Evolutionary conservation across 1,140 invertebrate genomes (phyloP).

Genomic region (Drosophila lacteicornis): DNA sequence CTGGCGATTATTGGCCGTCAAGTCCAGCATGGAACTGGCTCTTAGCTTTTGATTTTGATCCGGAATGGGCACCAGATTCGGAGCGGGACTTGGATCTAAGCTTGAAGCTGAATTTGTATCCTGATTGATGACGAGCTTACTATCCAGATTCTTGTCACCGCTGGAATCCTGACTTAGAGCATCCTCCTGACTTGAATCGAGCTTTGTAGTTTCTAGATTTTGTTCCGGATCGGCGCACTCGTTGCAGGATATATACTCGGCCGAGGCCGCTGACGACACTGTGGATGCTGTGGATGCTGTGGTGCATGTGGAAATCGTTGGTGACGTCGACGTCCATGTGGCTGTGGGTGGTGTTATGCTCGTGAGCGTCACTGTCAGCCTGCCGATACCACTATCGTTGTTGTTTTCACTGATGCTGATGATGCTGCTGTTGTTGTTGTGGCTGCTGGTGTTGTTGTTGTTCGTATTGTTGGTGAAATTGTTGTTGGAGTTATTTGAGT

Average conservation of each 20-base stretch:
- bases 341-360: constrained; percentile 25
- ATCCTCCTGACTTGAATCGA: not conserved
- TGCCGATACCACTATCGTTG: constrained; percentile 9
- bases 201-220: not conserved
- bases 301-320: constrained; percentile 23
- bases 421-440: constrained; percentile 5
- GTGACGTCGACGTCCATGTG: constrained; percentile 18
- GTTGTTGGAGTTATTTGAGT: constrained; percentile 15
- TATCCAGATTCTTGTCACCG: not conserved
- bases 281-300: constrained; percentile 9
- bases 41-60: constrained; percentile 34
- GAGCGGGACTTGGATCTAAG: not conserved
- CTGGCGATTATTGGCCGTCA: constrained; percentile 44
- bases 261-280: constrained; percentile 11
- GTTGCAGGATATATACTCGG: constrained; percentile 34
- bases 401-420: constrained; percentile 19
- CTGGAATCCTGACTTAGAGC: not conserved
- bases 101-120: not conserved
- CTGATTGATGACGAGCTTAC: not conserved
- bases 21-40: constrained; percentile 59
- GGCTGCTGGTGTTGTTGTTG: constrained; percentile 12
- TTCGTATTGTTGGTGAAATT: constrained; percentile 8
- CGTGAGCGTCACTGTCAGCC: constrained; percentile 31
- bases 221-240: constrained; percentile 13
- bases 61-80: not conserved